Evolutionary conservation across 2,797 vertebrate genomes (phyloP).

Genomic region (Urocyon cinereoargenteus): DNA sequence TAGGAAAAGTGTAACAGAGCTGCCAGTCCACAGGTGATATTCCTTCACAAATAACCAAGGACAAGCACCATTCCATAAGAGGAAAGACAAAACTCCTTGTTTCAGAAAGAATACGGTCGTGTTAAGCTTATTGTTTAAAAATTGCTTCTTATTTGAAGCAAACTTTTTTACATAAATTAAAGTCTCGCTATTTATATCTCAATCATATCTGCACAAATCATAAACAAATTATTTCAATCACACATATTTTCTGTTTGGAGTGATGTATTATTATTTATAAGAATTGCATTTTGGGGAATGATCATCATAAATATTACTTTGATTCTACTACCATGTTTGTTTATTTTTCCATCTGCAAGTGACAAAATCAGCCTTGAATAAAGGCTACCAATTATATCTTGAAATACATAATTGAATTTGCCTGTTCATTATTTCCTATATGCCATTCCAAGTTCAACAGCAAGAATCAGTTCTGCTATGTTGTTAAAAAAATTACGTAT

Average conservation of each 20-base stretch:
- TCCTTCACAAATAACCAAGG: neutral
- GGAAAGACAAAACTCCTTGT: neutral
- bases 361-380: neutral
- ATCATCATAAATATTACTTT: neutral
- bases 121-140: neutral
- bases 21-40: neutral
- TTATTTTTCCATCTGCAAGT: neutral
- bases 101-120: neutral
- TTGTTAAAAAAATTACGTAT: neutral
- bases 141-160: neutral
- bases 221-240: neutral
- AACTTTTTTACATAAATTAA: neutral
- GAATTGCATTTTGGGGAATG: neutral
- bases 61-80: neutral
- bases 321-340: neutral
- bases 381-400: neutral
- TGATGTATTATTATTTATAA: neutral
- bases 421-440: neutral
- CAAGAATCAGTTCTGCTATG: neutral
- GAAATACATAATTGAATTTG: neutral
- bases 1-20: neutral
- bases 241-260: neutral
- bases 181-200: neutral
- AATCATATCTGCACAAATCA: neutral
- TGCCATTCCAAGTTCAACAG: neutral